These are phyloP conservation scores for Lithodes maja DNA, from an alignment of 2,888 invertebrate species.

Conservation along the genomic window DNA sequence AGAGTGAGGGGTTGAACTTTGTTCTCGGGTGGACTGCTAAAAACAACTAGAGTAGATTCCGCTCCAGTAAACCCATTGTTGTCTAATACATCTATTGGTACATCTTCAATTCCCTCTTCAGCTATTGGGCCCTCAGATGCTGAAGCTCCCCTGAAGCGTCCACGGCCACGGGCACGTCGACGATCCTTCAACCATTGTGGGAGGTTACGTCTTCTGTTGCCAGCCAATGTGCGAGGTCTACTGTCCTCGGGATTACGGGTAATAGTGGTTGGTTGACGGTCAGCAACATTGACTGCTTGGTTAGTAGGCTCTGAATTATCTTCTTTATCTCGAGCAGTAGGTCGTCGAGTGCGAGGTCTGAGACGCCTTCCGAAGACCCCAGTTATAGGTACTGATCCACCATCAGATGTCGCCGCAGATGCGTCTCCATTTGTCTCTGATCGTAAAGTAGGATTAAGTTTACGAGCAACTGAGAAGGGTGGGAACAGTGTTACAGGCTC, in stretches of 20 bases:
- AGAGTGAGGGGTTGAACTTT: constrained; percentile 5
- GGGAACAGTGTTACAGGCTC: constrained; percentile 62
- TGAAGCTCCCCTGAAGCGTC: constrained; percentile 26
- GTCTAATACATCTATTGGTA: constrained; percentile 53
- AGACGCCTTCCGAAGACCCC: constrained; percentile 56
- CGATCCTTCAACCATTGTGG: constrained; percentile 46
- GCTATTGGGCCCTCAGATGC: not conserved
- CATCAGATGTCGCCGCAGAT: not conserved
- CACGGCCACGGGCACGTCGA: constrained; percentile 31
- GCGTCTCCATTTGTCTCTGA: constrained; percentile 18
- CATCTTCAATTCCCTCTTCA: constrained; percentile 35
- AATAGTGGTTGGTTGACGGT: not conserved
- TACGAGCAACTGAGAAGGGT: constrained; percentile 63
- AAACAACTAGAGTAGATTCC: constrained; percentile 56
- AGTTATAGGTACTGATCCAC: constrained; percentile 33
- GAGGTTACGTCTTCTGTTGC: constrained; percentile 27
- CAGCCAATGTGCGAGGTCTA: constrained; percentile 19
- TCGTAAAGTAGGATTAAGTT: constrained; percentile 47
- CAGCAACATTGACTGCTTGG: not conserved
- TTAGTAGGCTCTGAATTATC: not conserved
- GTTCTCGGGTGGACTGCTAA: constrained; percentile 55
- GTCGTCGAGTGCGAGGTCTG: constrained; percentile 45
- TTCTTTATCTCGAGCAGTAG: not conserved
- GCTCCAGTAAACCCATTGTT: constrained; percentile 61
- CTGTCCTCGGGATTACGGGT: not conserved